A percentile compares a stretch with the other conserved stretches of the same genome.
Conservation (phyloP, 2,797 vertebrate genomes). For the Pterois miles region DNA sequence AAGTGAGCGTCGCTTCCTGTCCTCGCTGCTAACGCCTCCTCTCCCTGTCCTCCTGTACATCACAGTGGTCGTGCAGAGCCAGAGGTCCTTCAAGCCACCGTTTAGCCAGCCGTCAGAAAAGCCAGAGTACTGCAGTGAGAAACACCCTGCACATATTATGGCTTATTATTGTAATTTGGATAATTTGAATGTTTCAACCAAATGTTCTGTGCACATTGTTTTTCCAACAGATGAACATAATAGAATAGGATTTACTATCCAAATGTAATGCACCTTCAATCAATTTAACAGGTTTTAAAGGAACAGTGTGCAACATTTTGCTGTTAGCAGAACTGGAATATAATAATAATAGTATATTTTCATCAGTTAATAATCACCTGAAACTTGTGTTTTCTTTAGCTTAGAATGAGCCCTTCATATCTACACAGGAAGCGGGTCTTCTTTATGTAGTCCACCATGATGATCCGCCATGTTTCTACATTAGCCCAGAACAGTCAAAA, state of each 20-base stretch:
- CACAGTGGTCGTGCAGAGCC: conserved; percentile 1
- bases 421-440: no score
- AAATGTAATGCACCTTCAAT: background rate
- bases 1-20: conserved; percentile 37
- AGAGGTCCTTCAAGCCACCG: conserved; percentile 24
- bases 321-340: no score
- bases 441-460: no score
- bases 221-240: background rate
- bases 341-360: no score
- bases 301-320: no score
- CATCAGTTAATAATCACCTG: no score
- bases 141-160: conserved; percentile 6
- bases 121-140: conserved; percentile 3
- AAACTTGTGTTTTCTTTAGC: no score
- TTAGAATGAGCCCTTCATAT: no score
- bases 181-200: background rate
- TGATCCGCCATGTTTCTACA: no score
- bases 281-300: background rate
- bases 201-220: background rate
- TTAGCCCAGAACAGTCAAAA: no score
- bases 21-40: conserved; percentile 5
- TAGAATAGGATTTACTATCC: background rate
- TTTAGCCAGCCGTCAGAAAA: conserved; percentile 15
- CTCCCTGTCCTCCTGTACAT: background rate
- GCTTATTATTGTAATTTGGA: conserved; percentile 20